Evolutionary conservation across 1,140 invertebrate genomes (phyloP), one percentile per base, ranked within the genome.

Genomic region (Bilobella aurantiaca): DNA sequence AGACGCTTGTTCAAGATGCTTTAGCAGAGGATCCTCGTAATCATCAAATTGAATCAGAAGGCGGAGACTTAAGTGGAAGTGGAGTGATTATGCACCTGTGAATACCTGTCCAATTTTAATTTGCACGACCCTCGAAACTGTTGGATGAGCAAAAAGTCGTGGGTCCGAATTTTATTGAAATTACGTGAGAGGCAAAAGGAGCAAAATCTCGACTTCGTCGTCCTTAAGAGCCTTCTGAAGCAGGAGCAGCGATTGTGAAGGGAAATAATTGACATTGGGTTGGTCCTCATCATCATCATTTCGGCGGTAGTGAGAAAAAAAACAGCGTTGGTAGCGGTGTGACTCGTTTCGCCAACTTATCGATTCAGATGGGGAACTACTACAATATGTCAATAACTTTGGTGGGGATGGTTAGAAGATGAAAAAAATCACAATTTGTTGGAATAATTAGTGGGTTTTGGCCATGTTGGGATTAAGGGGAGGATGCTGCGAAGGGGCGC

Each of bases 131-230:
- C 23, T 12, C 8, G 25, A 23, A 23, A 53, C 21, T 14, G 8
- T 8, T 53, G 21, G 49, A 53, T 23, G 25, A 23, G 49, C 49
- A 14, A 18, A 12, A 53, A 53, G 49, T 53, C 49, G 49, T 53
- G 49, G 49, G 14, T 53, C 49, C 49, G 49, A 53, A 53, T 53
- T 53, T 53, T 53, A 53, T 53, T 53, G 49, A 53, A 53, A 53
- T 53, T 53, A 53, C 49, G 49, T 53, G 49, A 53, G 49, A 53
- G 23, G 49, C 14, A 23, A 8, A 18, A 8, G 34, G 8, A 42
- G 34, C 18, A 18, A 42, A 18, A 8, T 42, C 18, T 42, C 8
- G n/a, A n/a, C n/a, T n/a, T n/a, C n/a, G n/a, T n/a, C n/a, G n/a
- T n/a, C n/a, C n/a, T n/a, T n/a, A n/a, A n/a, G n/a, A n/a, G n/a